Conservation (phyloP, 1,140 invertebrate genomes). For the Temnothorax nylanderi region DNA sequence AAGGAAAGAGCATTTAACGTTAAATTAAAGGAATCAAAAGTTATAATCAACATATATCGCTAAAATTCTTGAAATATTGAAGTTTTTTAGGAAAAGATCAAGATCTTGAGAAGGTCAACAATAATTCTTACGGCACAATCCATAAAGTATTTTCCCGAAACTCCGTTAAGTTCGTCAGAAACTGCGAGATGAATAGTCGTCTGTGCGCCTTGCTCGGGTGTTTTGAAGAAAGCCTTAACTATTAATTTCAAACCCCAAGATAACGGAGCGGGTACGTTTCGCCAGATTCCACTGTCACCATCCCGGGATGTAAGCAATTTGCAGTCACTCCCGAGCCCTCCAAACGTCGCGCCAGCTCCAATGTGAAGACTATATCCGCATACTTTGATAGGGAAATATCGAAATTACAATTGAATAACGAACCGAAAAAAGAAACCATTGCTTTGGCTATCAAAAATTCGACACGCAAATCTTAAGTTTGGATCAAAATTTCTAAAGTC, state of each 20-base stretch:
- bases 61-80: neutral
- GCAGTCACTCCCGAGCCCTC: constrained; percentile 92
- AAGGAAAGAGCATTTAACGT: neutral
- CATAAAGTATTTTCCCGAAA: constrained; percentile 93
- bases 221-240: constrained; percentile 91
- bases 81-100: neutral
- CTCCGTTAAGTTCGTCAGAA: constrained; percentile 90
- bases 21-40: neutral
- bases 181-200: constrained; percentile 92
- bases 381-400: constrained; percentile 89
- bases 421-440: neutral
- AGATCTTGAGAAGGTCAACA: neutral
- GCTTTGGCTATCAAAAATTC: constrained; percentile 51
- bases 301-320: constrained; percentile 95
- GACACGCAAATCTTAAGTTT: constrained; percentile 18
- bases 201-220: constrained; percentile 92
- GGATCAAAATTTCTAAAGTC: constrained; percentile 48
- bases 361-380: constrained; percentile 94
- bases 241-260: constrained; percentile 89
- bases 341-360: constrained; percentile 92
- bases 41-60: neutral
- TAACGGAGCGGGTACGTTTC: constrained; percentile 90
- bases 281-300: constrained; percentile 95
- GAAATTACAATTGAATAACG: constrained; percentile 52
- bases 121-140: constrained; percentile 90